Evolutionary conservation across 1,140 invertebrate species (phyloP).

Genomic region (Limonius californicus): DNA sequence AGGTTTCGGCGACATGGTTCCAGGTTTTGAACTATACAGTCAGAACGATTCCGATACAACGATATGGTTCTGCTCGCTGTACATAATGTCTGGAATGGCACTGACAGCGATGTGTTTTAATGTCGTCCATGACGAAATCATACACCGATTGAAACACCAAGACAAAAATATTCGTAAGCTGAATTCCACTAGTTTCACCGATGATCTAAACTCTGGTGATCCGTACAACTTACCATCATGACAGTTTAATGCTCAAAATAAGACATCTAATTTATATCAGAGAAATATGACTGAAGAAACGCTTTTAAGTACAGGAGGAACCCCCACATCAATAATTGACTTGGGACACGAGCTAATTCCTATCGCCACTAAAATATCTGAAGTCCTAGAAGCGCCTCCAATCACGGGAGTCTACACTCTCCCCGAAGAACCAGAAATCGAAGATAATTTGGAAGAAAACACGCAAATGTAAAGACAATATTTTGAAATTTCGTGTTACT

Average conservation of each 20-base stretch:
- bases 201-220: conserved; percentile 54
- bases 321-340: conserved; percentile 54
- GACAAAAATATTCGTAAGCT: conserved; percentile 44
- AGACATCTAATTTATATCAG: conserved; percentile 52
- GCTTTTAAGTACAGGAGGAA: conserved; percentile 56
- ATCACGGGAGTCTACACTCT: conserved; percentile 59
- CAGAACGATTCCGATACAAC: conserved; percentile 63
- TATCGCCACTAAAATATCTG: conserved; percentile 43
- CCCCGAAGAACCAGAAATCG: conserved; percentile 60
- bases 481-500: too few species aligned
- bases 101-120: conserved; percentile 98
- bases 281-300: conserved; percentile 64
- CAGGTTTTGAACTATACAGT: conserved; percentile 61
- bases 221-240: conserved; percentile 60
- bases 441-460: conserved; percentile 56
- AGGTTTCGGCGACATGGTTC: conserved; percentile 86
- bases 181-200: conserved; percentile 49
- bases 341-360: conserved; percentile 36
- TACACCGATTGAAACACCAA: conserved; percentile 66
- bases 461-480: conserved; percentile 51
- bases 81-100: conserved; percentile 93
- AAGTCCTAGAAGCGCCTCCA: conserved; percentile 45
- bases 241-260: conserved; percentile 55
- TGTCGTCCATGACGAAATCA: conserved; percentile 91
- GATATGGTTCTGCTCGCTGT: conserved; percentile 89